These are phyloP conservation scores for Ceratina australensis DNA, from an alignment of 1,140 invertebrate genomes.

Conservation along the genomic window DNA sequence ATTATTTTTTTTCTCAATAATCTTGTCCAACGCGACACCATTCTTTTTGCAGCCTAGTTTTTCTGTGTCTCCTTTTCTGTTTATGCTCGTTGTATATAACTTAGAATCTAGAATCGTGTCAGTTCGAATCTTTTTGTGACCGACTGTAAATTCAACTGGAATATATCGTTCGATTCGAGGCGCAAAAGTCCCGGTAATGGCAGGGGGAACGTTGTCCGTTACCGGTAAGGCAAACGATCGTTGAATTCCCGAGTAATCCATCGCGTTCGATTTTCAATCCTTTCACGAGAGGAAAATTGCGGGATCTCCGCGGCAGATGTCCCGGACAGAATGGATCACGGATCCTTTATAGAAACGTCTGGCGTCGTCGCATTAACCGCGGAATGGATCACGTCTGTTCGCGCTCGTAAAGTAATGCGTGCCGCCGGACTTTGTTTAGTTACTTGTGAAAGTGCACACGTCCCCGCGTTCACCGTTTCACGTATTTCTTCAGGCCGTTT, in stretches of 20 bases:
- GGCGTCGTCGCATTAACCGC: slow-evolving; percentile 72
- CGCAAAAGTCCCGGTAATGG: background rate
- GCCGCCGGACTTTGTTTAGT: slow-evolving; percentile 72
- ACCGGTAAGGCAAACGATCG: background rate
- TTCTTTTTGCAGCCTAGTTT: no score
- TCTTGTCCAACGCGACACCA: no score
- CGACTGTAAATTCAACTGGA: no score
- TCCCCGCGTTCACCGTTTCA: background rate
- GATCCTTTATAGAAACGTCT: slow-evolving; percentile 67
- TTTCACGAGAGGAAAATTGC: background rate
- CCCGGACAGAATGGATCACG: slow-evolving; percentile 29
- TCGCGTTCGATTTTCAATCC: background rate
- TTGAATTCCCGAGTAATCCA: background rate
- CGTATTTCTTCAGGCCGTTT: background rate
- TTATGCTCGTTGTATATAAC: no score
- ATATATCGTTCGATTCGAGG: background rate
- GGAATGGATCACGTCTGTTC: slow-evolving; percentile 72
- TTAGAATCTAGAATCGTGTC: no score
- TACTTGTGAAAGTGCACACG: slow-evolving; percentile 63
- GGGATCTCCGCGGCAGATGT: background rate
- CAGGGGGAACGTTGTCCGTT: background rate
- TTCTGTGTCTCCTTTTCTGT: no score
- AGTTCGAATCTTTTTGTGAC: no score
- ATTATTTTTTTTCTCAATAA: no score
- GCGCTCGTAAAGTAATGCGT: slow-evolving; percentile 73